A percentile compares a stretch with the other conserved stretches of the same genome.
These are phyloP conservation scores for Anoncus sp. DNA, from an alignment of 2,888 invertebrate genomes.

Conservation along the genomic window DNA sequence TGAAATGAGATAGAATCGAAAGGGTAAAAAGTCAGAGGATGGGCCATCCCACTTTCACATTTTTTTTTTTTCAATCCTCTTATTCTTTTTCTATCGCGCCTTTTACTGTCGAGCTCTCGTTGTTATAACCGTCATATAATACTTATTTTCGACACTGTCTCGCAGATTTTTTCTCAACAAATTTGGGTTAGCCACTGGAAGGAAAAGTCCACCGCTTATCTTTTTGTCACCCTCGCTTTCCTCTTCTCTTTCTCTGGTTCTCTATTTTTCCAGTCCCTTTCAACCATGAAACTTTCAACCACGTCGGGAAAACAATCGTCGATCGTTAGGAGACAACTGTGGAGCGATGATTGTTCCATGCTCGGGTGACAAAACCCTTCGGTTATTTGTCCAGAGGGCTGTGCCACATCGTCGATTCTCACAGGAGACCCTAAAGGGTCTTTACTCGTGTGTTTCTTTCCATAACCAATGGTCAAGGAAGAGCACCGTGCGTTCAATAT, in stretches of 20 bases:
- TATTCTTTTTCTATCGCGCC: not conserved
- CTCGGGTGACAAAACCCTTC: conserved; percentile 26
- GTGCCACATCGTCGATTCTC: conserved; percentile 19
- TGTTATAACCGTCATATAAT: not conserved
- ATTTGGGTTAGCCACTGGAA: not conserved
- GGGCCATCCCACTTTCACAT: conserved; percentile 2
- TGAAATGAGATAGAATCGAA: conserved; percentile 27
- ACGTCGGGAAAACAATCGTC: conserved; percentile 60
- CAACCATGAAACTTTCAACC: conserved; percentile 36
- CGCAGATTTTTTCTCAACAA: conserved; percentile 1
- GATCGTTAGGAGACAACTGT: conserved; percentile 60
- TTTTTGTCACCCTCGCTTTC: conserved; percentile 3
- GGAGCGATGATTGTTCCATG: conserved; percentile 53
- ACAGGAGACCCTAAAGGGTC: conserved; percentile 36
- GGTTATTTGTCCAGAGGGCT: conserved; percentile 19
- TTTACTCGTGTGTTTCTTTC: conserved; percentile 27
- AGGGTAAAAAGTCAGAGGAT: conserved; percentile 22
- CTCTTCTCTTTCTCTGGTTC: conserved; percentile 1
- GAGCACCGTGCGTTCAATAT: conserved; percentile 20
- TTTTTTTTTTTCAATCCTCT: conserved; percentile 7
- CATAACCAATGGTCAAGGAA: conserved; percentile 33
- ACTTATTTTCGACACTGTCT: conserved; percentile 18
- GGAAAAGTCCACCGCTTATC: not conserved
- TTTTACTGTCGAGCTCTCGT: not conserved
- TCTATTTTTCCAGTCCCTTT: not conserved